These are phyloP conservation scores for Rotaria socialis DNA, from an alignment of 2,888 invertebrate species.

Conservation along the genomic window DNA sequence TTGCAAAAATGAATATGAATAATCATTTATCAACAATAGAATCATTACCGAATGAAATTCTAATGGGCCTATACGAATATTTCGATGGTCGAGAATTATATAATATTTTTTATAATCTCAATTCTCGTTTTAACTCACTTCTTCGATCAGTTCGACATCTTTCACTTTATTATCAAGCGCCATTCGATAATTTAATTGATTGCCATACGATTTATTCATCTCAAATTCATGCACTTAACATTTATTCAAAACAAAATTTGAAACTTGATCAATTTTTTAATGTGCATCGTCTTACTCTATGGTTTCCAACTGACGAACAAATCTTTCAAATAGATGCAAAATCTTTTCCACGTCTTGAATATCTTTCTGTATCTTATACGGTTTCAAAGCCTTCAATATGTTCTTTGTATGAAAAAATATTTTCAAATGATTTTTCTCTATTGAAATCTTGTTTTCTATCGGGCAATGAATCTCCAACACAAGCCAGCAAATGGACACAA, in stretches of 20 bases:
- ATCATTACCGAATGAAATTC: slow-evolving; percentile 4
- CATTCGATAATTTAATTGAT: neutral
- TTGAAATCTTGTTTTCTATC: neutral
- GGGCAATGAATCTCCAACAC: neutral
- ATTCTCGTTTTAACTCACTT: neutral
- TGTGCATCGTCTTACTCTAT: neutral
- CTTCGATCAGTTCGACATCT: neutral
- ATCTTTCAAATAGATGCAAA: neutral
- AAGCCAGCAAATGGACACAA: neutral
- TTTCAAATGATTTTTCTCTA: neutral
- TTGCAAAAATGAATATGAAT: neutral
- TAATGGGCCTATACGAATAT: neutral
- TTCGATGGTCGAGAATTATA: neutral
- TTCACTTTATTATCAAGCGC: neutral
- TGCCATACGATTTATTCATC: neutral
- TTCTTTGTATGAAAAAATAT: neutral
- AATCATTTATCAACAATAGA: neutral
- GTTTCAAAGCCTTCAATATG: neutral
- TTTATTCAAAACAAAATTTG: neutral
- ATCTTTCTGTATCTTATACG: neutral
- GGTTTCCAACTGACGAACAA: neutral
- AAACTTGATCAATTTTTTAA: neutral
- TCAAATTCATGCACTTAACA: neutral
- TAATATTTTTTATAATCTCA: neutral
- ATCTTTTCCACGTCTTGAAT: neutral